Base-by-base conservation (phyloP, 2,113 vertebrate genomes). In the Saguinus midas region DNA sequence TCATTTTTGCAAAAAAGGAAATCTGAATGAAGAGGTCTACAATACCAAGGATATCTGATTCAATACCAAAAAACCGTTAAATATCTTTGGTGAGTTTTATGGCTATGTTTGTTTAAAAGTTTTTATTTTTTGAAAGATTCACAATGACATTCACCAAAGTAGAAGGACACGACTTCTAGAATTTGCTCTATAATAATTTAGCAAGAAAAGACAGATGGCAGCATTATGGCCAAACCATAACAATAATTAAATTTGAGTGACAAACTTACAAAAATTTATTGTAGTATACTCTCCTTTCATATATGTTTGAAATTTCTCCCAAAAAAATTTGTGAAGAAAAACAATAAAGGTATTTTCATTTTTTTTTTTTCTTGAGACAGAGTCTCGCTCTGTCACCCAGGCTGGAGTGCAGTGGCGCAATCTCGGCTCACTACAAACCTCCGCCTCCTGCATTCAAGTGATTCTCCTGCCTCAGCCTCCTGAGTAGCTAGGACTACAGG, bases 151-250 rank as follows among this genome's bases (percentile, higher is more conserved):
- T 58, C 13, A 5, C 7, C 88, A 29, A 88, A 16, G 8, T 29
- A 75, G 68, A 81, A 88, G 9, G 37, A 72, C 17, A 92, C 58
- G 66, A 94, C 8, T 50, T 83, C 20, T 70, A 48, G 21, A 12
- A 43, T 78, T 61, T 79, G n/a, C 72, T 90, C 66, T 79, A 50
- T n/a, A 61, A 72, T 89, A 79, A 95, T 92, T 95, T 14, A 32
- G 21, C n/a, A 35, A 87, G 48, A 64, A 89, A 86, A 20, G 11
- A 37, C 11, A 93, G 35, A 87, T 45, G n/a, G 50, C n/a, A 73
- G 9, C 12, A 73, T 2, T 83, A 4, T 32, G 29, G 50, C 40
- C 48, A 87, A 58, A 58, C 3, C 17, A 66, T 35, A 21, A 37
- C 6, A 64, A 78, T 43, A 66, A 81, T 0, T 95, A 18, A 85